Evolutionary conservation across 2,113 vertebrate genomes (phyloP).

Genomic region (Anser cygnoides): DNA sequence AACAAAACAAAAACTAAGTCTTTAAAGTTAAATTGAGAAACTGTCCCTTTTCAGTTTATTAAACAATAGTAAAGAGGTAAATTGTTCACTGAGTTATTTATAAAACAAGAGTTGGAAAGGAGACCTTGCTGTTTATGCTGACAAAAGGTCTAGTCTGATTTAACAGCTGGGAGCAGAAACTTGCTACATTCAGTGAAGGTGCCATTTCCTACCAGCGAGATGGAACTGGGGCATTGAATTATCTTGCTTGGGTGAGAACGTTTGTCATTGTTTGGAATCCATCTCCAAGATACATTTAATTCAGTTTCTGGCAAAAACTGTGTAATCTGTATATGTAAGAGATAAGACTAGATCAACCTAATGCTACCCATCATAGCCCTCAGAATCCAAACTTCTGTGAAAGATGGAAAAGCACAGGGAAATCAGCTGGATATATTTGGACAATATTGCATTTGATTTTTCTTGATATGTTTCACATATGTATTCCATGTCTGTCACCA

Average conservation of each 20-base stretch:
- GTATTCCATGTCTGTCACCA: background rate
- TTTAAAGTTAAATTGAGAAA: background rate
- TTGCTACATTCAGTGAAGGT: background rate
- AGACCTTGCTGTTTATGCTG: background rate
- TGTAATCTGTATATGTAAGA: background rate
- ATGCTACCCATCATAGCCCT: background rate
- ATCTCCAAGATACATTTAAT: background rate
- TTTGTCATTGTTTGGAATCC: background rate
- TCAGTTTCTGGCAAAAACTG: background rate
- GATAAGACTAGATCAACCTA: background rate
- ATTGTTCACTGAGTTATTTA: background rate
- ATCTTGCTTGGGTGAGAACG: background rate
- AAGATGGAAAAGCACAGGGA: background rate
- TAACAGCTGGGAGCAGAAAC: background rate
- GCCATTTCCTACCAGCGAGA: background rate
- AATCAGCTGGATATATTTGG: background rate
- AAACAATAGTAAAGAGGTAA: background rate
- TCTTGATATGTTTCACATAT: accelerated
- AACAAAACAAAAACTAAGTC: background rate
- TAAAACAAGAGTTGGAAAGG: background rate
- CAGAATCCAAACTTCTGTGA: background rate
- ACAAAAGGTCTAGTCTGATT: background rate
- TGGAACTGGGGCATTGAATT: background rate
- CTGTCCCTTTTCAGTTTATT: background rate
- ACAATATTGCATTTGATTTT: background rate